Evolutionary conservation across 2,888 invertebrate species (phyloP).

Genomic region (Ophioninae sp.): DNA sequence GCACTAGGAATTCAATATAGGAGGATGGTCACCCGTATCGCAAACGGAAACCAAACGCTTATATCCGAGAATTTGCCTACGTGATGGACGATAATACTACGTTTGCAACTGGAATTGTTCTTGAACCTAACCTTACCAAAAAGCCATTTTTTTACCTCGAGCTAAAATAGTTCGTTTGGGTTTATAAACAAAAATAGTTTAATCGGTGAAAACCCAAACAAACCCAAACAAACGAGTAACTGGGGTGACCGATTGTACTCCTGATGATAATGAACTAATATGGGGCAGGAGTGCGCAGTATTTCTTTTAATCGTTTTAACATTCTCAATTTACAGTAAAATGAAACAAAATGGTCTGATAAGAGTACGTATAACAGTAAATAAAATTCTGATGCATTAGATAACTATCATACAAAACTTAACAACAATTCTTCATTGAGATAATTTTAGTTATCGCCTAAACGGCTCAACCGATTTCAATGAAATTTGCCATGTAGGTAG

Average conservation of each 20-base stretch:
- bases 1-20: conserved; percentile 51
- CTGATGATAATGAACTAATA: background rate
- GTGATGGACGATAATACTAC: background rate
- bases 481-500: too few species aligned
- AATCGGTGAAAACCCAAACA: conserved; percentile 5
- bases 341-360: too few species aligned
- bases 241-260: background rate
- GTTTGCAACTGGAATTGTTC: conserved; percentile 24
- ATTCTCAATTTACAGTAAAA: too few species aligned
- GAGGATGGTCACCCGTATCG: conserved; percentile 39
- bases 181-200: conserved; percentile 26
- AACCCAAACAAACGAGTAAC: background rate
- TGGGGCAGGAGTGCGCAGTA: too few species aligned
- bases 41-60: conserved; percentile 36
- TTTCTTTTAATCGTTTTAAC: too few species aligned
- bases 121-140: background rate
- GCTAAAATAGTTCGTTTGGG: conserved; percentile 19
- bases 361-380: too few species aligned
- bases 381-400: too few species aligned
- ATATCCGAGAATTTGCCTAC: conserved; percentile 10
- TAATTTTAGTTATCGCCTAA: too few species aligned
- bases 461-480: too few species aligned
- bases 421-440: too few species aligned
- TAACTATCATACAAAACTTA: too few species aligned
- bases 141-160: background rate